Evolutionary conservation across 2,113 vertebrate species (phyloP), one percentile per base, ranked within the genome.

Genomic region (Heteronetta atricapilla): DNA sequence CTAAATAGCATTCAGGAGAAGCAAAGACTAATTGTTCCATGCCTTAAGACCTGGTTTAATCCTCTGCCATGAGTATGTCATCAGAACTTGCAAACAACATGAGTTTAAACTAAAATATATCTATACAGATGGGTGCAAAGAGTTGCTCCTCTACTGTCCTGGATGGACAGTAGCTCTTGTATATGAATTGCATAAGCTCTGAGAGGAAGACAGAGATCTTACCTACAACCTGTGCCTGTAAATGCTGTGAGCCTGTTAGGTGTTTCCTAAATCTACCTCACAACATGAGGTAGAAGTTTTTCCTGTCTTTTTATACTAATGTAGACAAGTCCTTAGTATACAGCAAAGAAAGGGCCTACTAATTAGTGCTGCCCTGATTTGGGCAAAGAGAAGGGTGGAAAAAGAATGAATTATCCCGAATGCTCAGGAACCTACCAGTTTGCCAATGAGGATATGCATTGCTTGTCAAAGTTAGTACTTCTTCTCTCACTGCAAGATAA

Each of bases 71-170:
- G 10, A 86, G 8, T 5, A 23, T 50, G 34, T 56, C 34, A 13
- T 38, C n/a, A 63, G 0, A 2, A 52, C 6, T 33, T 3, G 7
- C 8, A 7, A 42, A 66, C 46, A 88, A 6, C 5, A 21, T 7
- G 5, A 58, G 8, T 12, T 53, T 76, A 62, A 56, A 12, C 8
- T 74, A 67, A 68, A 46, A 5, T 3, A 5, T 48, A 5, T n/a
- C 44, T 66, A 36, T 28, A 36, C 4, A 56, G 18, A 52, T 31
- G 4, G 6, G 13, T 42, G 3, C 2, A 76, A 76, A 80, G 13
- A 63, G 8, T 22, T 42, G 25, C 13, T 72, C 67, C 3, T 2
- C 40, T 46, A 13, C 28, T 44, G 36, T 11, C 6, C 8, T 72
- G 16, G 48, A 42, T 53, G 12, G 40, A 59, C 22, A 89, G 19